phyloP scores from a whole-genome alignment of 2,888 invertebrate species.

The Epirrhoe alternata region DNA sequence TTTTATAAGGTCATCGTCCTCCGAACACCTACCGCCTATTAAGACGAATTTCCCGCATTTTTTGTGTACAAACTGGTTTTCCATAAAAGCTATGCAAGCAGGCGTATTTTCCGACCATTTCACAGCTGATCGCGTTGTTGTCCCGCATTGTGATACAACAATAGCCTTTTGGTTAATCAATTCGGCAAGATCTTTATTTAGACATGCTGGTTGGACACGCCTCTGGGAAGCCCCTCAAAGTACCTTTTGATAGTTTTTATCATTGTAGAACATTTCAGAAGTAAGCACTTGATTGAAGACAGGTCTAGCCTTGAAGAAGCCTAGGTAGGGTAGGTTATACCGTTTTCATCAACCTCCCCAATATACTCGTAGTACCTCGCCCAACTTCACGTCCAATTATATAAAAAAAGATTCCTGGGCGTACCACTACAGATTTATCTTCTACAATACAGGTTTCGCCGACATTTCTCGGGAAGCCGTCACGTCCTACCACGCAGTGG shows the following conservation, averaged over 20 bases:
- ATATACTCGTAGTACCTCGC: no score
- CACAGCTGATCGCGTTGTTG: conserved; percentile 35
- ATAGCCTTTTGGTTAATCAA: conserved; percentile 16
- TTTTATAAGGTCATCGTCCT: neutral
- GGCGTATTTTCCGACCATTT: conserved; percentile 42
- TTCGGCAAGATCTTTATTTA: conserved; percentile 13
- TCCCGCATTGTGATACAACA: conserved; percentile 24
- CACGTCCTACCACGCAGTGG: neutral
- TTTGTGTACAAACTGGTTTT: neutral
- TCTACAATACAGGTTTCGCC: conserved; percentile 1
- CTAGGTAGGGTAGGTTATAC: no score
- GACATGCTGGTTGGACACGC: conserved; percentile 11
- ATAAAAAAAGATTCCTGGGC: no score
- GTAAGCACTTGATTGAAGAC: no score
- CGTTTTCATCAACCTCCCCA: no score
- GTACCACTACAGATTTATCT: no score
- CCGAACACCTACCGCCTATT: neutral
- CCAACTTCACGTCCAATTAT: no score
- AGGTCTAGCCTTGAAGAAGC: no score
- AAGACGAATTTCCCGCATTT: neutral
- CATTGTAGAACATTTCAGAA: neutral
- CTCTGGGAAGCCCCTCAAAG: neutral
- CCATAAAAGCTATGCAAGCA: neutral
- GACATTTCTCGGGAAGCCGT: conserved; percentile 12
- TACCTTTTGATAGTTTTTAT: neutral